phyloP scores from a whole-genome alignment of 2,797 vertebrate genomes.

The Pseudomugil gertrudae region DNA sequence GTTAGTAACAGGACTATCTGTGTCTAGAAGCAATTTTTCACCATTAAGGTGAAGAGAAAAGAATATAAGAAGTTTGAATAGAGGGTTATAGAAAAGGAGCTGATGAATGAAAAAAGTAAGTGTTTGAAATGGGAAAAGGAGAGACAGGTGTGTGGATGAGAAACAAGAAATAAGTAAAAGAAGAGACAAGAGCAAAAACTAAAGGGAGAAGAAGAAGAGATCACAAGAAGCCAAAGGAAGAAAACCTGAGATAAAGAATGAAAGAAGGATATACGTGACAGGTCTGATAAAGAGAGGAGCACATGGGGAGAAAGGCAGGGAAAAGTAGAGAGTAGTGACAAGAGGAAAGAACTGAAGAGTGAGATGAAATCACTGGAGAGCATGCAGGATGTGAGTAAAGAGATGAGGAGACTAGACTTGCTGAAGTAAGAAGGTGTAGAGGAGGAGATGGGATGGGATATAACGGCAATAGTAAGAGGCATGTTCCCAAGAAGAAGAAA shows the following conservation, averaged over 20 bases:
- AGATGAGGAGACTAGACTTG: constrained; percentile 1
- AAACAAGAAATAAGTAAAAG: background rate
- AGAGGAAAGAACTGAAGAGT: background rate
- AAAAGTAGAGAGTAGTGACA: no score
- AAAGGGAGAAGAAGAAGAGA: no score
- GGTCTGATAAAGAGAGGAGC: background rate
- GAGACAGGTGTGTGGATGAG: fast-evolving
- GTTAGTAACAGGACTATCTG: constrained; percentile 24
- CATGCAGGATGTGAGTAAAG: background rate
- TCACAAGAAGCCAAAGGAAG: background rate
- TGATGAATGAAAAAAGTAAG: no score
- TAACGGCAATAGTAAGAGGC: background rate
- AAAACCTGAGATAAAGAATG: background rate
- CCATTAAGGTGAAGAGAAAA: background rate
- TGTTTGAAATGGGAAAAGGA: no score
- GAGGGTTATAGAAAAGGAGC: background rate
- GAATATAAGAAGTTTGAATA: background rate
- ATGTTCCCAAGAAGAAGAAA: background rate
- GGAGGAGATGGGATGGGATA: background rate
- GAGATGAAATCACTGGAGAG: no score
- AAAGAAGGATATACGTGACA: background rate
- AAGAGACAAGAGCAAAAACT: no score
- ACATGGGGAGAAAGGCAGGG: no score
- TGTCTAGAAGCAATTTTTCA: constrained; percentile 8
- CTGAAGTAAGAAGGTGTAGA: background rate